Evolutionary conservation across 2,113 vertebrate genomes (phyloP), one percentile per base, ranked within the genome.

Genomic region (Crotophaga sulcirostris): DNA sequence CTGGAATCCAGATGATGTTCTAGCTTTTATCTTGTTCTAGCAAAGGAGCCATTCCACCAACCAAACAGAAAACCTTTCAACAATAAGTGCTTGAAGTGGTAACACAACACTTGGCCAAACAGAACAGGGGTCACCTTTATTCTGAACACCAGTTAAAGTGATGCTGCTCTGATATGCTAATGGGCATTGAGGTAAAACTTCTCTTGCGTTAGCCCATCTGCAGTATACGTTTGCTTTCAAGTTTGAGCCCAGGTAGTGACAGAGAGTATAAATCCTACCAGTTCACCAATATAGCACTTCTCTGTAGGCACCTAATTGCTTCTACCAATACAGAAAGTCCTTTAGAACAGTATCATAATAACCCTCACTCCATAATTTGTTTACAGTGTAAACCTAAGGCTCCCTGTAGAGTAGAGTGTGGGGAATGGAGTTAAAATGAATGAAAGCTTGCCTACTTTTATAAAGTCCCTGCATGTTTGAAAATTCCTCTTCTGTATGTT

Each of bases 1-100:
- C 29, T 56, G 85, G 47, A 81, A 68, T 84, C 59, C 90, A 92
- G 87, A 56, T 92, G 64, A 60, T 95, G 15, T 58, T 77, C 38
- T 16, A 18, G 81, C 14, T 38, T 84, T 90, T 86, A 19, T 68
- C 76, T 36, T 59, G 3, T 28, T 55, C 33, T 59, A 42, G 33
- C 54, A 66, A 45, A 69, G 67, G 38, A 72, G 21, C 60, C 20
- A 13, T 6, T 63, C 31, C 19, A 42, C 47, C 73, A 70, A 4
- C 7, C 23, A 51, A 72, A 11, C 24, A n/a, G 55, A 58, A 85
- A 42, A 34, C 21, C 13, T 28, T 54, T 36, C 2, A 18, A 38
- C 20, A 23, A 0, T 10, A 26, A 59, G n/a, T 18, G 5, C 28
- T 31, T 5, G 1, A 60, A 52, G 45, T 16, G 51, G 16, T 52